Percentiles rank a stretch among this genome's conserved stretches.
phyloP scores from a whole-genome alignment of 2,113 vertebrate genomes.

The Calidris pugnax region DNA sequence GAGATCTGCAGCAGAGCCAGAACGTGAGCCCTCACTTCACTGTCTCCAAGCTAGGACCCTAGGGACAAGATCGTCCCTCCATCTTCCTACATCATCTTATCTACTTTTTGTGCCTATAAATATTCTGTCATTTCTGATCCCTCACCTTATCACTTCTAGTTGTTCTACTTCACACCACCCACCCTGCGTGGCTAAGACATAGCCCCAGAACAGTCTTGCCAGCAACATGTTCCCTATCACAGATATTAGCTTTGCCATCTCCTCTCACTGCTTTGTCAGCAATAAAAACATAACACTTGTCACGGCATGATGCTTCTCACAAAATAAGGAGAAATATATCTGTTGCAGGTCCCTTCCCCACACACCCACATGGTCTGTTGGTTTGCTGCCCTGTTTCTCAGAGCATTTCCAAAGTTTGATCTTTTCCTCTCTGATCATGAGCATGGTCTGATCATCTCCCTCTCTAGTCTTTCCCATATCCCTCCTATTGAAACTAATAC shows the following conservation, averaged over 20 bases:
- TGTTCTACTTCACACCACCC: neutral
- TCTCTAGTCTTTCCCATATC: neutral
- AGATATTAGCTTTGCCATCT: neutral
- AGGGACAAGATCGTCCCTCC: neutral
- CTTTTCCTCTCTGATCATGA: neutral
- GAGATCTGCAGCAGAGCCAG: neutral
- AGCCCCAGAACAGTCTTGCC: neutral
- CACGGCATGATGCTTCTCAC: neutral
- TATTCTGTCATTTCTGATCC: neutral
- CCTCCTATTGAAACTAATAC: neutral
- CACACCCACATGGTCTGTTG: neutral
- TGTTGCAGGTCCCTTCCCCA: neutral
- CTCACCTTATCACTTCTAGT: neutral
- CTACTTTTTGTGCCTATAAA: neutral
- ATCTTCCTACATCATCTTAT: neutral
- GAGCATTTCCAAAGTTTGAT: neutral
- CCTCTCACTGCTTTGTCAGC: neutral
- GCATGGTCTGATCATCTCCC: neutral
- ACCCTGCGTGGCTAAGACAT: neutral
- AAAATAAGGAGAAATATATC: neutral
- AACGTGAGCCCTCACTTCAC: neutral
- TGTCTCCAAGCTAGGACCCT: neutral
- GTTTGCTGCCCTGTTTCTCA: neutral
- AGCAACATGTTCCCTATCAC: neutral
- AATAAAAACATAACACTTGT: neutral